Percentiles rank a stretch among this genome's conserved stretches.
These are phyloP conservation scores for Bubalus kerabau DNA, from an alignment of 2,113 vertebrate genomes.

Conservation along the genomic window DNA sequence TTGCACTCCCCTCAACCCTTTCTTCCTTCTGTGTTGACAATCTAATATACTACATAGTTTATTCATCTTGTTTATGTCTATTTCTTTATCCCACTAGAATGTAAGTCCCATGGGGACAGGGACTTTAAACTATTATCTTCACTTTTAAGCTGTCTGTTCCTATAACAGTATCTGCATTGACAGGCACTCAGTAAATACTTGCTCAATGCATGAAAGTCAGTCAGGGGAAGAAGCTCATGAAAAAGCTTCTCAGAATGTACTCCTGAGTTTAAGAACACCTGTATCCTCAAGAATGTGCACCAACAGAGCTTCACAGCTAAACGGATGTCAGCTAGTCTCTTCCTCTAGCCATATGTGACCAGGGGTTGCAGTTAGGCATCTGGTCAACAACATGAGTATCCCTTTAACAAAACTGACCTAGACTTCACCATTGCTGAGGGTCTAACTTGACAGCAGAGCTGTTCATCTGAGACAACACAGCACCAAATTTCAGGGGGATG, in stretches of 20 bases:
- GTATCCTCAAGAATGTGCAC: neutral
- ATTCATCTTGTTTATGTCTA: neutral
- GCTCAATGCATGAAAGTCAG: neutral
- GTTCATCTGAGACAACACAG: neutral
- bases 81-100: neutral
- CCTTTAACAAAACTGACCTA: neutral
- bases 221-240: neutral
- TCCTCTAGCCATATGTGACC: neutral
- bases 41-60: neutral
- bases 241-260: neutral
- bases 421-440: neutral
- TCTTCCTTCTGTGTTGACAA: neutral
- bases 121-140: neutral
- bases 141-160: neutral
- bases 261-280: neutral
- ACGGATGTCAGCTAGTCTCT: neutral
- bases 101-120: neutral
- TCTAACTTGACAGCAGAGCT: neutral
- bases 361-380: neutral
- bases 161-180: neutral
- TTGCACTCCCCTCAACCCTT: neutral
- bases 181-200: neutral
- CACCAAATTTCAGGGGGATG: neutral
- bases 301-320: neutral
- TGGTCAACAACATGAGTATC: neutral